Base-by-base conservation (phyloP, 2,888 invertebrate species). In the Acanthosepion esculentum region DNA sequence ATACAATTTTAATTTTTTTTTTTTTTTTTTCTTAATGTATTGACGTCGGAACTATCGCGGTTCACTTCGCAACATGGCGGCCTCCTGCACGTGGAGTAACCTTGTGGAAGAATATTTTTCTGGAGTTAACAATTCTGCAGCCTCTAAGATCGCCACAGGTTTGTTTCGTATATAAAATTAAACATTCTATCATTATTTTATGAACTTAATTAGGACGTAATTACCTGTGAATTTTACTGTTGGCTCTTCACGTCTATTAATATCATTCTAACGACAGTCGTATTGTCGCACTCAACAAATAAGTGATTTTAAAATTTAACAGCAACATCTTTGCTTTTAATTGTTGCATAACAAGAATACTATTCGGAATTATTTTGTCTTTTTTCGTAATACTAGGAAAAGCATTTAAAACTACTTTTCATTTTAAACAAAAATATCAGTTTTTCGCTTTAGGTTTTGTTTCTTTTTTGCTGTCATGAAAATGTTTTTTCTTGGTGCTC, bases 31-130 rank as follows among this genome's bases (percentile, higher is more conserved):
- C n/a, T 78, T n/a, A 78, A 78, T n/a, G 10, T 12, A 78, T 78
- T 93, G 29, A 93, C 93, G 93, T 93, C 93, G 53, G 48, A 23
- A 93, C 53, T 93, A 29, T 93, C 53, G 33, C n/a, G 50, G 78
- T n/a, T n/a, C n/a, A 29, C 93, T 93, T 93, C 41, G n/a, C 48
- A 93, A 96, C 78, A 96, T 96, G 96, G 96, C 96, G 93, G 96
- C 96, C 95, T 95, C 96, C 96, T 53, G 93, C 93, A 95, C 95
- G 94, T 95, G 95, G 95, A 95, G 95, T 91, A 95, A 91, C 94
- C 95, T 94, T 55, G 95, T 96, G 26, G 95, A 96, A 92, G 95
- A 95, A 93, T 96, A 95, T 94, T 94, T 96, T 48, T 94, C 93
- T 78, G 95, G 95, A 94, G 94, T 94, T 92, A 95, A 95, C n/a